Conservation (phyloP, 92 coral and sea anemone genomes). For the Umimayanthus kanabou region DNA sequence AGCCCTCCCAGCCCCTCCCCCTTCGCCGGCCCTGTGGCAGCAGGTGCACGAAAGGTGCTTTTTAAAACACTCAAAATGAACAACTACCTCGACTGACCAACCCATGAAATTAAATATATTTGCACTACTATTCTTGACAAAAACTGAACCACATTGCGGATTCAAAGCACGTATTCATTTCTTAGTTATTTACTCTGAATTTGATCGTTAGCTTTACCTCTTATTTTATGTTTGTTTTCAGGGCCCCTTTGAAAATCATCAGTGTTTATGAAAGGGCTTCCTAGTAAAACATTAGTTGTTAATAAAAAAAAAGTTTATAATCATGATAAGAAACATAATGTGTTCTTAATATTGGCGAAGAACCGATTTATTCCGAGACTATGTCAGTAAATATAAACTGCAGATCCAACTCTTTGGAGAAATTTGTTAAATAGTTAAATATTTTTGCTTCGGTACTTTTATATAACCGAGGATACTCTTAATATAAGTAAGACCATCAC, state of each 20-base stretch:
- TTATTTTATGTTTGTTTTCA: not conserved
- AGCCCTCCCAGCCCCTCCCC: no score
- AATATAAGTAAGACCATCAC: not conserved
- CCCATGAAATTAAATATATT: not conserved
- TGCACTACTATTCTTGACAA: not conserved
- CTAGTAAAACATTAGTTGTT: no score
- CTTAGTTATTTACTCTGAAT: not conserved
- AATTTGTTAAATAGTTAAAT: not conserved
- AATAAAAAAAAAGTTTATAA: no score
- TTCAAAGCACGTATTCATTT: not conserved
- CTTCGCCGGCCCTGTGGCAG: no score
- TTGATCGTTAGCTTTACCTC: not conserved
- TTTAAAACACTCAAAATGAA: not conserved
- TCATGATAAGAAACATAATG: not conserved
- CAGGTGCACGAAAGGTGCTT: not conserved
- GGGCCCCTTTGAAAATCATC: no score
- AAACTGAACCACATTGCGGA: constrained; percentile 5
- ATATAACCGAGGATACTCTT: no score
- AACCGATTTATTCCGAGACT: not conserved
- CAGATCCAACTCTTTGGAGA: not conserved
- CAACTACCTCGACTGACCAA: not conserved
- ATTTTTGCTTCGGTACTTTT: not conserved
- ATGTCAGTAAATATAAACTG: not conserved
- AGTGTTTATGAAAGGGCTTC: no score
- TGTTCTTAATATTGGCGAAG: no score